These are phyloP conservation scores for Crenichthys baileyi DNA, from an alignment of 2,797 vertebrate genomes.

Conservation along the genomic window DNA sequence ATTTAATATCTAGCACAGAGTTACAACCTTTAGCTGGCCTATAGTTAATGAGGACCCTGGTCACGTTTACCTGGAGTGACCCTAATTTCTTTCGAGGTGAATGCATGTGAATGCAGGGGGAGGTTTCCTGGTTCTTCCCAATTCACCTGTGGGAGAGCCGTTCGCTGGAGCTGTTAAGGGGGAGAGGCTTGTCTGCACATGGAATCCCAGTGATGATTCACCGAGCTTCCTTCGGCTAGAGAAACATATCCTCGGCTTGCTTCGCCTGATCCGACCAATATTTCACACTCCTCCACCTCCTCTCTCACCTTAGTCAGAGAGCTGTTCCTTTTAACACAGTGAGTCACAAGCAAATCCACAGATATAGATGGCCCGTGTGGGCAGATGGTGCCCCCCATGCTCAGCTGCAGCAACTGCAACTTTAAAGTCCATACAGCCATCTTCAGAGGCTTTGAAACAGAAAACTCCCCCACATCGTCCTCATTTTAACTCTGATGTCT, in stretches of 20 bases:
- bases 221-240: conserved; percentile 34
- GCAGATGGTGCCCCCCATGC: conserved; percentile 73
- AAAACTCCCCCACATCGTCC: conserved; percentile 44
- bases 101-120: conserved; percentile 31
- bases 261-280: conserved; percentile 40
- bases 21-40: conserved; percentile 23
- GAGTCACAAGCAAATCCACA: conserved; percentile 69
- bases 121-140: conserved; percentile 54
- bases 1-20: conserved; percentile 20
- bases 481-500: conserved; percentile 30
- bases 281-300: conserved; percentile 70
- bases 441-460: conserved; percentile 30
- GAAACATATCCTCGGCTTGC: conserved; percentile 51
- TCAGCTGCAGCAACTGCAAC: conserved; percentile 66
- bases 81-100: neutral
- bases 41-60: conserved; percentile 2
- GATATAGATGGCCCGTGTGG: conserved; percentile 74
- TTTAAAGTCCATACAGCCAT: conserved; percentile 39
- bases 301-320: conserved; percentile 65
- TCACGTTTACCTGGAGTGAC: conserved; percentile 22
- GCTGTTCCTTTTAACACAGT: conserved; percentile 45
- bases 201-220: conserved; percentile 76
- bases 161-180: conserved; percentile 51
- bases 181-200: conserved; percentile 44
- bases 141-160: conserved; percentile 57